phyloP scores from a whole-genome alignment of 2,888 invertebrate genomes.

The Prostheceraeus crozeri region DNA sequence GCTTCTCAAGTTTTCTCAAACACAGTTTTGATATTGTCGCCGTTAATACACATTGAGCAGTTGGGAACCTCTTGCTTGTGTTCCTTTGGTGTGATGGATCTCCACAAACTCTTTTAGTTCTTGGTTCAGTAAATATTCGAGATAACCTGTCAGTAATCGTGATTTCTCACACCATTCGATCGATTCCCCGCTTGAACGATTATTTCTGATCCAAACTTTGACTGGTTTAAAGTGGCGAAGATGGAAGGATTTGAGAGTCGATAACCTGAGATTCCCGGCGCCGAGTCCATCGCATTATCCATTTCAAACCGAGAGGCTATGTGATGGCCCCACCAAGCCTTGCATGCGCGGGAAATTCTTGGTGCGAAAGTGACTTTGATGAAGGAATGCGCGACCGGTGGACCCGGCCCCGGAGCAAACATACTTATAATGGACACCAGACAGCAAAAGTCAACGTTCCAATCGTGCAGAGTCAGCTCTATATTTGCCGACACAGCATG shows the following conservation, averaged over 20 bases:
- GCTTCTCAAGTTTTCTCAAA: constrained; percentile 57
- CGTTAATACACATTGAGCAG: constrained; percentile 59
- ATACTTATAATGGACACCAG: constrained; percentile 63
- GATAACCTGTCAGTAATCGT: constrained; percentile 60
- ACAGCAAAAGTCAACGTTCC: constrained; percentile 63
- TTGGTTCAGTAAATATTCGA: constrained; percentile 57
- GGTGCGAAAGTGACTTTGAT: constrained; percentile 55
- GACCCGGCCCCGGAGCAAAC: constrained; percentile 59
- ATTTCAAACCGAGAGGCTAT: constrained; percentile 59
- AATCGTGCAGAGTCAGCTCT: constrained; percentile 60
- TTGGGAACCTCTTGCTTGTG: constrained; percentile 60
- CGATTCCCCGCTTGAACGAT: constrained; percentile 56
- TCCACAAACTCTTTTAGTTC: constrained; percentile 44
- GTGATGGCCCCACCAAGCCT: constrained; percentile 63
- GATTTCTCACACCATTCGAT: constrained; percentile 58
- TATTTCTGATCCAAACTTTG: no score
- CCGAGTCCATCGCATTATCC: constrained; percentile 58
- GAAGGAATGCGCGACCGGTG: constrained; percentile 59
- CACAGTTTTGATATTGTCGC: constrained; percentile 53
- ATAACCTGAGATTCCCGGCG: constrained; percentile 59
- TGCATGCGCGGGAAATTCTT: constrained; percentile 56
- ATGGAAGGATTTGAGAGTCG: constrained; percentile 60
- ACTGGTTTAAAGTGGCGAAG: constrained; percentile 45
- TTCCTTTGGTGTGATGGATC: constrained; percentile 60
- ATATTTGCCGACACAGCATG: constrained; percentile 63